These are phyloP conservation scores for Glandiceps talaboti DNA, from an alignment of 53 echinoderm and acorn worm genomes.

Conservation along the genomic window DNA sequence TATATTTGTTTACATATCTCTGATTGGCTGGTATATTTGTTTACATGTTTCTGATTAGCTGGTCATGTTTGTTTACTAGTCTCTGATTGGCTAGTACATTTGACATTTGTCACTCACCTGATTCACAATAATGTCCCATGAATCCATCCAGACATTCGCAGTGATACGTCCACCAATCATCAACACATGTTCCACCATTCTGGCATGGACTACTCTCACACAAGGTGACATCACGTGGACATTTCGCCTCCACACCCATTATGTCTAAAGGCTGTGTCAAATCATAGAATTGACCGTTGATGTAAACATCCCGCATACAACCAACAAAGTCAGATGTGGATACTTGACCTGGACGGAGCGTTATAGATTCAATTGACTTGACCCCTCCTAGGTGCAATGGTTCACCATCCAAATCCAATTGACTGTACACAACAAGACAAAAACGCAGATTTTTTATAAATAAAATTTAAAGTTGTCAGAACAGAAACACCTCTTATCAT, in stretches of 20 bases:
- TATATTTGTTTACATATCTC: too few species aligned
- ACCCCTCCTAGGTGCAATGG: conserved; percentile 72
- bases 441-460: too few species aligned
- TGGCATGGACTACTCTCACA: conserved; percentile 24
- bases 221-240: conserved; percentile 37
- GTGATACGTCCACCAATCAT: conserved; percentile 88
- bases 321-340: conserved; percentile 78
- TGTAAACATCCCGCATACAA: conserved; percentile 67
- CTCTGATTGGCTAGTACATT: too few species aligned
- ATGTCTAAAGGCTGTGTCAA: conserved; percentile 18
- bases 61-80: too few species aligned
- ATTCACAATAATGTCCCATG: conserved; percentile 37
- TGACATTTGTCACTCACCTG: conserved; percentile 28
- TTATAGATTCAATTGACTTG: conserved; percentile 35
- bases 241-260: conserved; percentile 40
- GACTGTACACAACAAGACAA: conserved; percentile 22
- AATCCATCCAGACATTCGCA: conserved; percentile 43
- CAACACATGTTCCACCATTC: conserved; percentile 44
- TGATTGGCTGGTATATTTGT: too few species aligned
- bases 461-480: too few species aligned
- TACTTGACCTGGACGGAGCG: conserved; percentile 62
- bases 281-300: conserved; percentile 48
- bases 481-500: too few species aligned
- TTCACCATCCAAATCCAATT: conserved; percentile 33
- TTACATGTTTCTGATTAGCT: too few species aligned